Evolutionary conservation across 2,888 invertebrate genomes (phyloP).

Genomic region (Agrypnus murinus): DNA sequence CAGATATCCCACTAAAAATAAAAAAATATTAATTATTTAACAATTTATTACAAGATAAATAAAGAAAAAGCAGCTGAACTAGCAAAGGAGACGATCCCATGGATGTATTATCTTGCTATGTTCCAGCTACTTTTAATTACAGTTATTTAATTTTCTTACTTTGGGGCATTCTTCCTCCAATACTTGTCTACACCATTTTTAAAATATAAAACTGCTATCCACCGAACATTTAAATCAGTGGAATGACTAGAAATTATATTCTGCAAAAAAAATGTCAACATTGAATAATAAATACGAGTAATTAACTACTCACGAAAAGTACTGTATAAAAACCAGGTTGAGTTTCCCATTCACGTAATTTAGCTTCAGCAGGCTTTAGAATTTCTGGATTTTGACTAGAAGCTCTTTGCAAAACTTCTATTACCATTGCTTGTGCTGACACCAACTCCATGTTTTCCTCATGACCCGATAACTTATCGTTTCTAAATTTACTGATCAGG

Average conservation of each 20-base stretch:
- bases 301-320: constrained; percentile 78
- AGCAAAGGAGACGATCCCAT: no score
- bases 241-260: constrained; percentile 84
- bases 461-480: constrained; percentile 20
- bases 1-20: constrained; percentile 79
- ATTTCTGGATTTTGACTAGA: constrained; percentile 89
- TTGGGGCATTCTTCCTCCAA: constrained; percentile 89
- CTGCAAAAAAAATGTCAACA: constrained; percentile 71
- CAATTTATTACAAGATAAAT: no score
- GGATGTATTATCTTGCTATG: no score
- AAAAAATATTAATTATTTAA: no score
- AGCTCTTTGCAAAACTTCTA: constrained; percentile 87
- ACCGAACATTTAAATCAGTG: constrained; percentile 88
- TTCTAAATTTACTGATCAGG: not conserved
- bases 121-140: no score
- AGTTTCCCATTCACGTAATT: constrained; percentile 91
- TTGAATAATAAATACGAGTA: constrained; percentile 46
- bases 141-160: no score
- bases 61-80: no score
- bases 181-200: constrained; percentile 96
- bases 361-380: constrained; percentile 91
- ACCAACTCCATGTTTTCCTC: constrained; percentile 74
- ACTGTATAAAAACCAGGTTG: constrained; percentile 92
- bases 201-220: constrained; percentile 93
- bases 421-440: constrained; percentile 75